These are phyloP conservation scores for Bombus confusus DNA, from an alignment of 1,140 invertebrate species.

Conservation along the genomic window DNA sequence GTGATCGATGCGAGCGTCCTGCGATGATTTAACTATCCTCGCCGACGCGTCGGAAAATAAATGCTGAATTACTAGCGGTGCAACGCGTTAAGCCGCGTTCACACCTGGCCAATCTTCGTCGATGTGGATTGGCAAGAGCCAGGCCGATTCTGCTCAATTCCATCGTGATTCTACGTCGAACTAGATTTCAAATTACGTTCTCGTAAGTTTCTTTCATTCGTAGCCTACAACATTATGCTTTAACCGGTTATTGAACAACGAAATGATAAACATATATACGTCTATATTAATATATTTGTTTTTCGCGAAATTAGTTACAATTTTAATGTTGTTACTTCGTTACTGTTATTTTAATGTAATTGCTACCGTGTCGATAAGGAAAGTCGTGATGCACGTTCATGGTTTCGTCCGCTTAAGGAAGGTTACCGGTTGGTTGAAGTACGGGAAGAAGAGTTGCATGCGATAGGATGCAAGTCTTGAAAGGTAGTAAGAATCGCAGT, in stretches of 20 bases:
- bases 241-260: background rate
- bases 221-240: background rate
- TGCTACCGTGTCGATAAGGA: too few relatives aligned
- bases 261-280: background rate
- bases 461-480: too few relatives aligned
- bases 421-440: too few relatives aligned
- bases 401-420: too few relatives aligned
- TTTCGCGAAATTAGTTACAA: background rate
- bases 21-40: slow-evolving; percentile 52
- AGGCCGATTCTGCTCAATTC: too few relatives aligned
- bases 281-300: too few relatives aligned
- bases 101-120: background rate
- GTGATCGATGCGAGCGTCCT: slow-evolving; percentile 42
- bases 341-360: too few relatives aligned
- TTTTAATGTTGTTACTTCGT: too few relatives aligned
- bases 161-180: background rate
- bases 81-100: background rate
- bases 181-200: background rate
- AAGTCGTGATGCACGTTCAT: too few relatives aligned
- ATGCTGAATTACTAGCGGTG: slow-evolving; percentile 38
- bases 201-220: background rate
- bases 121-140: background rate
- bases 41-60: slow-evolving; percentile 22
- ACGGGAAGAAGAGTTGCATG: too few relatives aligned
- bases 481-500: too few relatives aligned